Percentiles rank a stretch among this genome's conserved stretches.
Evolutionary conservation across 2,888 invertebrate species (phyloP).

Genomic region (Eutolmus rufibarbis): DNA sequence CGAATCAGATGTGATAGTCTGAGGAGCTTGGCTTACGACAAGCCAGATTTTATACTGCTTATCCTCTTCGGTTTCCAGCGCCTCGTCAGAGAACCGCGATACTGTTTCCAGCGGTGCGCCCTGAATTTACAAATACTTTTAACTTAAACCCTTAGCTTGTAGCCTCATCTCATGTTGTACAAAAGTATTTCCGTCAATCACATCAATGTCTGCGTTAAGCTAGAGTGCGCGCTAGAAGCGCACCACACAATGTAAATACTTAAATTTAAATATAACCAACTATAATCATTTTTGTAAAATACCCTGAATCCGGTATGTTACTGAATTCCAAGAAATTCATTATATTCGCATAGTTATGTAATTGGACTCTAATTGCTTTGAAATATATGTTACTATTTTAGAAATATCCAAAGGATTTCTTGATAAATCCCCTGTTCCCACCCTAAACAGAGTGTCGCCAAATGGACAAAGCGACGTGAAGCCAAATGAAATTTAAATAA

Average conservation of each 20-base stretch:
- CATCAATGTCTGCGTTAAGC: not conserved
- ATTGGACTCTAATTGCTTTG: not conserved
- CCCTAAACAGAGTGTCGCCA: too few relatives aligned
- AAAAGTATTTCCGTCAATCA: not conserved
- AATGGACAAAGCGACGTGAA: too few relatives aligned
- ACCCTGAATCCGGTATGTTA: not conserved
- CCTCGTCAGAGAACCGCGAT: not conserved
- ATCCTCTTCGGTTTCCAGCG: not conserved
- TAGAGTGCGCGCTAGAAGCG: not conserved
- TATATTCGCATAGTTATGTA: not conserved
- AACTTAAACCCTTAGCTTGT: not conserved
- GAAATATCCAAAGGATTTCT: not conserved
- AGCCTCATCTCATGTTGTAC: slow-evolving; percentile 1
- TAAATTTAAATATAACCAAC: not conserved
- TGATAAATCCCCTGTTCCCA: not conserved
- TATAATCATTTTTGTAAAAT: not conserved
- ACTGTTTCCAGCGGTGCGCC: not conserved
- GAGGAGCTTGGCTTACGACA: not conserved
- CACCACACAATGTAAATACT: not conserved
- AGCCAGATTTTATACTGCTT: not conserved
- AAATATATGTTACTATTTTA: not conserved
- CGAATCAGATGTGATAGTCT: slow-evolving; percentile 25
- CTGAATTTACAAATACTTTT: slow-evolving; percentile 10
- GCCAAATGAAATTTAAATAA: too few relatives aligned
- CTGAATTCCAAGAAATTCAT: not conserved